A percentile compares a stretch with the other conserved stretches of the same genome.
These are phyloP conservation scores for Sinonovacula constricta DNA, from an alignment of 1,140 invertebrate genomes.

Conservation along the genomic window DNA sequence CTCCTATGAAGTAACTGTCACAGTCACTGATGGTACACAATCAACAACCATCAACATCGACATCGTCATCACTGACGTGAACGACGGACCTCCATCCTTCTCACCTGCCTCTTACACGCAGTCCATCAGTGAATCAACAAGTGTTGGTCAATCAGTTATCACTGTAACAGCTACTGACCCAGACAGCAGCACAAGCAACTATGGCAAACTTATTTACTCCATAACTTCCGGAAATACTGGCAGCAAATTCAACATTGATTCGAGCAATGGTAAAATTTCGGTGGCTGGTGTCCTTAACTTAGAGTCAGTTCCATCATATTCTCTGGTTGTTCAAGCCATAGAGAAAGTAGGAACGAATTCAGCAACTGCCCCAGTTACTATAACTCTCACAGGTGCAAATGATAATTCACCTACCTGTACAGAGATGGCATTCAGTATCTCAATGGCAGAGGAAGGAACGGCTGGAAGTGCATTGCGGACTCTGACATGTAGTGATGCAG, in stretches of 20 bases:
- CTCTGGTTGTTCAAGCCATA: conserved; percentile 58
- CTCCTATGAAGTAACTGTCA: conserved; percentile 55
- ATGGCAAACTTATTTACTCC: conserved; percentile 54
- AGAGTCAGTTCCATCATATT: conserved; percentile 55
- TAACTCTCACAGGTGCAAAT: conserved; percentile 65
- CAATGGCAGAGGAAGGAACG: conserved; percentile 28
- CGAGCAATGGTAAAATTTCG: conserved; percentile 54
- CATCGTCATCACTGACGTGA: conserved; percentile 62
- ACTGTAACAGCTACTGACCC: conserved; percentile 59
- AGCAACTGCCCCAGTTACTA: conserved; percentile 53
- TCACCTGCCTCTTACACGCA: conserved; percentile 35
- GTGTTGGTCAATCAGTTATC: conserved; percentile 50
- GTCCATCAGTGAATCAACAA: conserved; percentile 47
- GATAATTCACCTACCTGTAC: conserved; percentile 64
- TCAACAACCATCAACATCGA: conserved; percentile 54
- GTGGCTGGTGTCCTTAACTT: conserved; percentile 54
- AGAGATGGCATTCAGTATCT: conserved; percentile 46
- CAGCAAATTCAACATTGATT: conserved; percentile 61
- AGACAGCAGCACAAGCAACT: conserved; percentile 43
- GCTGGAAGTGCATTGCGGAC: conserved; percentile 38
- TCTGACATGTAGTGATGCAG: conserved; percentile 60
- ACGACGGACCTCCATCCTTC: conserved; percentile 60
- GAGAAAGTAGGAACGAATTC: conserved; percentile 56
- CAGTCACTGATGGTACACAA: conserved; percentile 51
- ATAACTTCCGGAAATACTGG: conserved; percentile 60